These are phyloP conservation scores for Halocynthia roretzi DNA, from an alignment of 23 tunicate species.

Conservation along the genomic window DNA sequence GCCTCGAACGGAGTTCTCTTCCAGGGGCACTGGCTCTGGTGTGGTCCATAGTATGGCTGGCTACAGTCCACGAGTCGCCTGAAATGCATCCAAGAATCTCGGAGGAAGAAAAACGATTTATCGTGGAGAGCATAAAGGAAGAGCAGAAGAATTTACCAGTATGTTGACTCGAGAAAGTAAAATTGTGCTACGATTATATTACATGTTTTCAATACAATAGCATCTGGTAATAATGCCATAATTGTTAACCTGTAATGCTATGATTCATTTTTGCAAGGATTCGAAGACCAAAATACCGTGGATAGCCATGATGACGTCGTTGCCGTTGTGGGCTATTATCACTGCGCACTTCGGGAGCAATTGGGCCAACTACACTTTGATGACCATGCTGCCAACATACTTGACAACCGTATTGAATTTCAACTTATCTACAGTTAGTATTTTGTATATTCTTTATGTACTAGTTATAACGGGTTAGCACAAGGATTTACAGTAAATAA, in stretches of 20 bases:
- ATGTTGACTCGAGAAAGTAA: not conserved
- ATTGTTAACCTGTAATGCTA: too few relatives aligned
- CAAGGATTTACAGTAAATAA: too few relatives aligned
- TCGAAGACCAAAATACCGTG: slow-evolving; percentile 61
- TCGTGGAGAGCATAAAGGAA: slow-evolving; percentile 47
- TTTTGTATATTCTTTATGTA: too few relatives aligned
- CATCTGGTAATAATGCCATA: too few relatives aligned
- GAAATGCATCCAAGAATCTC: slow-evolving; percentile 83
- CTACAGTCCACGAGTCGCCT: slow-evolving; percentile 52
- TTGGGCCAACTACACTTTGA: slow-evolving; percentile 91
- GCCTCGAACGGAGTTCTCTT: not conserved
- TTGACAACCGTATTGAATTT: slow-evolving; percentile 65
- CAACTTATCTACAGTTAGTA: slow-evolving; percentile 56
- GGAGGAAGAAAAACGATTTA: slow-evolving; percentile 74
- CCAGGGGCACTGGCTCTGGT: slow-evolving; percentile 34
- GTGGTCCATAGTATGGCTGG: slow-evolving; percentile 72
- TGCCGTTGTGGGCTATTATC: slow-evolving; percentile 66
- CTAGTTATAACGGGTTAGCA: too few relatives aligned
- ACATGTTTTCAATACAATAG: too few relatives aligned
- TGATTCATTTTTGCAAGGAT: not conserved
- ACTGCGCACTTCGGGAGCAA: slow-evolving; percentile 83
- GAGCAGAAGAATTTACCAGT: slow-evolving; percentile 28
- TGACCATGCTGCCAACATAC: slow-evolving; percentile 93
- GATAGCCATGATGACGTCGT: slow-evolving; percentile 74
- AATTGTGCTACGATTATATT: too few relatives aligned